These are phyloP conservation scores for Ptilonorhynchus violaceus DNA, from an alignment of 2,113 vertebrate genomes.

Conservation along the genomic window DNA sequence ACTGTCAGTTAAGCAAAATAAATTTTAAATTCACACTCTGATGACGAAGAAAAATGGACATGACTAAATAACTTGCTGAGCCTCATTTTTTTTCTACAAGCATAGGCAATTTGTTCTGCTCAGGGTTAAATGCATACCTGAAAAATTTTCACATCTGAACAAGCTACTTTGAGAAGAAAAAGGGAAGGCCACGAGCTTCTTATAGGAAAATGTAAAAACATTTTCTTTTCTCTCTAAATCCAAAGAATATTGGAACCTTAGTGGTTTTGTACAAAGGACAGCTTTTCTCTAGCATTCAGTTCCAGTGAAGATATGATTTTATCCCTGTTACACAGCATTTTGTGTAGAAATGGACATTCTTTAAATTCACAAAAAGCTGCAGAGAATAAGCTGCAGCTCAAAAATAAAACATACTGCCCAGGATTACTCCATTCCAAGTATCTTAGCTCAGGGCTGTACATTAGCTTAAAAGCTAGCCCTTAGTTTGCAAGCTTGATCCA, in stretches of 20 bases:
- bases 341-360: background rate
- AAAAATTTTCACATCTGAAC: background rate
- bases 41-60: background rate
- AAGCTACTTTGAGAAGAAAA: background rate
- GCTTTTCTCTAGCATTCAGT: background rate
- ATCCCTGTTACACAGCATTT: background rate
- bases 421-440: background rate
- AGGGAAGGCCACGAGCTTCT: background rate
- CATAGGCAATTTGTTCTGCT: background rate
- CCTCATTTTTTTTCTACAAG: background rate
- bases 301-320: background rate
- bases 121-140: background rate
- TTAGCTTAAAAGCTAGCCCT: background rate
- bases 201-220: fast-evolving
- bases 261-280: background rate
- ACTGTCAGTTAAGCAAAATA: background rate
- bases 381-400: background rate
- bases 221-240: background rate
- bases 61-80: background rate
- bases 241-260: background rate
- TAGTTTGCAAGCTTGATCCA: background rate
- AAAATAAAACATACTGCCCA: background rate
- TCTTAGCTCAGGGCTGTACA: background rate
- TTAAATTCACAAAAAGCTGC: background rate
- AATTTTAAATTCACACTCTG: background rate